Evolutionary conservation across 2,113 vertebrate species (phyloP).

Genomic region (Aythya baeri): DNA sequence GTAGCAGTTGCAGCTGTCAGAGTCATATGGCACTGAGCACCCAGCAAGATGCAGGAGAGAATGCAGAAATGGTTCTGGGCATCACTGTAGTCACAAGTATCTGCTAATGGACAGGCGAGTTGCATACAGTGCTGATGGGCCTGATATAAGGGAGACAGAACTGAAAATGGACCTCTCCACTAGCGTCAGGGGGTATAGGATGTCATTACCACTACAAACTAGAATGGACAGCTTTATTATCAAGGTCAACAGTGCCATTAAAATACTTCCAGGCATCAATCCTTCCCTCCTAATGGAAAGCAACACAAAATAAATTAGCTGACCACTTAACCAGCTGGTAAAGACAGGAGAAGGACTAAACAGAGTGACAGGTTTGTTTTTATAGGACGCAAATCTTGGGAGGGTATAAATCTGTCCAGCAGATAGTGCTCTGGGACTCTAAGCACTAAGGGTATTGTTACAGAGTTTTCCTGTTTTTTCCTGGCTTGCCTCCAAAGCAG

Average conservation of each 20-base stretch:
- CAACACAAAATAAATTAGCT: conserved; percentile 58
- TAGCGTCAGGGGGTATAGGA: background rate
- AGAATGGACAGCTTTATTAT: conserved; percentile 48
- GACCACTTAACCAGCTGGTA: background rate
- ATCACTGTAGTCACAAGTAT: background rate
- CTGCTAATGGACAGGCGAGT: background rate
- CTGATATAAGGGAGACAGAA: background rate
- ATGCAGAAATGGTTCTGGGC: background rate
- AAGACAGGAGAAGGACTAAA: background rate
- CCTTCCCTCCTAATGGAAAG: conserved; percentile 32
- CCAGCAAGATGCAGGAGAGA: background rate
- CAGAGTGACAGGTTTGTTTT: background rate
- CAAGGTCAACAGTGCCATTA: conserved; percentile 49
- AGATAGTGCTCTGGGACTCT: background rate
- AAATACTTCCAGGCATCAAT: conserved; percentile 44
- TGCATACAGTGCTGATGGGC: background rate
- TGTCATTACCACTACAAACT: background rate
- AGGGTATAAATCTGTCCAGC: background rate
- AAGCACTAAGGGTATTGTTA: background rate
- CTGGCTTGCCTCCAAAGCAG: background rate
- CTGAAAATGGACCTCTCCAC: background rate
- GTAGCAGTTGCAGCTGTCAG: conserved; percentile 37
- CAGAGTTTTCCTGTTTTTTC: background rate
- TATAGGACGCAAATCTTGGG: background rate
- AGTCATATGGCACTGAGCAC: background rate